Evolutionary conservation across 2,113 vertebrate species (phyloP).

Genomic region (Ivindomyrus marchei): DNA sequence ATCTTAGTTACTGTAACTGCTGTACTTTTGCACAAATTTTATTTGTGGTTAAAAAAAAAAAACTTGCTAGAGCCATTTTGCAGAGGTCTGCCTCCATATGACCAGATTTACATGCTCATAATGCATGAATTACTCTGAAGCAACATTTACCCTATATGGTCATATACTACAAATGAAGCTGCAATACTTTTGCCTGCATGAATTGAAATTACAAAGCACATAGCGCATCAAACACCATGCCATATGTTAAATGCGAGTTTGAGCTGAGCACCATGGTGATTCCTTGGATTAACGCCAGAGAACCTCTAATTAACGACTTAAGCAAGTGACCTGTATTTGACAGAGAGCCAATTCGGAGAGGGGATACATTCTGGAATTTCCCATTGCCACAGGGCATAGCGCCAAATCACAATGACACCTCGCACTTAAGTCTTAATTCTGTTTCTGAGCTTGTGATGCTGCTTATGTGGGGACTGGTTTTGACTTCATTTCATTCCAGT

Average conservation of each 20-base stretch:
- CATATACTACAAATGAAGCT: background rate
- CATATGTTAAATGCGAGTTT: background rate
- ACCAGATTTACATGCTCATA: background rate
- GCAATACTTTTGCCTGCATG: background rate
- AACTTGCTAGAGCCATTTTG: background rate
- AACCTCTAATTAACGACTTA: slow-evolving; percentile 16
- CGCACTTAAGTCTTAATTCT: background rate
- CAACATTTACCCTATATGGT: background rate
- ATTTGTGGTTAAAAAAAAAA: background rate
- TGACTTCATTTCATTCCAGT: background rate
- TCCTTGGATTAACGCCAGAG: background rate
- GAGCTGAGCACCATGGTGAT: background rate
- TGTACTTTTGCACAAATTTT: background rate
- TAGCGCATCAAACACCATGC: background rate
- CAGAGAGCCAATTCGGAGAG: background rate
- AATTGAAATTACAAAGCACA: background rate
- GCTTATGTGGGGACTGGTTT: background rate
- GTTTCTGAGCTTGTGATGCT: background rate
- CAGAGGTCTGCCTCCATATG: background rate
- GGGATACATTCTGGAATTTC: background rate
- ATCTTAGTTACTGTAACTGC: background rate
- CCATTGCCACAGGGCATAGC: background rate
- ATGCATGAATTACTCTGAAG: background rate
- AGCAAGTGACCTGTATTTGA: slow-evolving; percentile 8
- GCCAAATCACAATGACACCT: slow-evolving; percentile 2